Evolutionary conservation across 2,888 invertebrate genomes (phyloP), one percentile per base, ranked within the genome.

Genomic region (Criorhina ranunculi): DNA sequence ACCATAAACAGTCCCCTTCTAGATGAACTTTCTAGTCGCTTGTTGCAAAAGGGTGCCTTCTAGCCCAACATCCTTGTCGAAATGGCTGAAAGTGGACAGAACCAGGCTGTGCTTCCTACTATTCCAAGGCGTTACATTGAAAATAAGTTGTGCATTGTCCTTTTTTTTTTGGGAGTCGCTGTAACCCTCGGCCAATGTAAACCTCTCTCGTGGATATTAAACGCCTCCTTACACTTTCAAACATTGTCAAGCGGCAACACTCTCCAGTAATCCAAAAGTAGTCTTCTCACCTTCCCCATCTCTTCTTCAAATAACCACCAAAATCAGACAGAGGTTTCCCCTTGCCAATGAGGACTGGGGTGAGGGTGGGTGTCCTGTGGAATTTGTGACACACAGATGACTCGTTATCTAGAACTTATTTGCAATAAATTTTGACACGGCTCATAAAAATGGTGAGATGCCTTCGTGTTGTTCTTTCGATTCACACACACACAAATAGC

Each of bases 361-460:
- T 64, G 69, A 31, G 62, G 62, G 53, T 69, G 72, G 78, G 78
- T 77, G 83, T 83, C 87, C 24, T 24, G 24, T 86, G 82, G 86
- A 87, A 87, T 88, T 88, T 88, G 88, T 87, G 88, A 88, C 88
- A 88, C 88, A 88, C 88, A 87, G 87, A 88, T 88, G 88, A 88
- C 87, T 88, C 88, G 88, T 88, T 88, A 88, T 88, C 88, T 88
- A 87, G 66, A 88, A 88, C 88, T 88, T 88, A 88, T 88, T 88
- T 88, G 88, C 88, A 88, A 88, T 88, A 88, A 88, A 88, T 88
- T 88, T 87, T 86, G 83, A 86, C 87, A 88, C 85, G 88, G 87
- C 88, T 88, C 88, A 88, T 88, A 88, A 88, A 88, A 88, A 88
- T 87, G 88, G 86, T 88, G 87, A 24, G 24, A 87, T 86, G 77